A percentile compares a stretch with the other conserved stretches of the same genome.
Conservation (phyloP, 1,140 invertebrate species). For the Vanessa atalanta region DNA sequence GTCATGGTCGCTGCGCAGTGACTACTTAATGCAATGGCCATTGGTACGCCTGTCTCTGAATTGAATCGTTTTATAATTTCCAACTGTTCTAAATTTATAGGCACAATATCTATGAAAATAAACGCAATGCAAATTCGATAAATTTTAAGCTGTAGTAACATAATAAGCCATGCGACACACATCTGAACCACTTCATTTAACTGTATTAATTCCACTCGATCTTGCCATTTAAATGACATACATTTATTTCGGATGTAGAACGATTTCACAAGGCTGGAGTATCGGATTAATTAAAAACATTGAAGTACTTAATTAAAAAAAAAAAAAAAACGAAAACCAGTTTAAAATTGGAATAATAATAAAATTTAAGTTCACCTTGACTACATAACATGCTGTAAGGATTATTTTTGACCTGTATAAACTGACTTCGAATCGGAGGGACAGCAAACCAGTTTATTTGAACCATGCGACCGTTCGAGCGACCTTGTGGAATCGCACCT, state of each 20-base stretch:
- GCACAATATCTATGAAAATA: too few relatives aligned
- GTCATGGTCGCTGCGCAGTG: too few relatives aligned
- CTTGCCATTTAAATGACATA: too few relatives aligned
- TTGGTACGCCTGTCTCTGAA: too few relatives aligned
- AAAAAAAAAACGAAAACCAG: not conserved
- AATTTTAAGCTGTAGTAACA: too few relatives aligned
- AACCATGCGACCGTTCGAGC: conserved; percentile 12
- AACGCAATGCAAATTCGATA: too few relatives aligned
- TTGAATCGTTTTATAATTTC: too few relatives aligned
- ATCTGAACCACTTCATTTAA: too few relatives aligned
- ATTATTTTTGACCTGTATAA: conserved; percentile 26
- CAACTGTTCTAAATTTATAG: too few relatives aligned
- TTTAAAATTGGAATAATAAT: conserved; percentile 11
- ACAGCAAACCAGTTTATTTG: conserved; percentile 30
- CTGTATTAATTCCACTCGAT: too few relatives aligned
- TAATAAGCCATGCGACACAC: too few relatives aligned
- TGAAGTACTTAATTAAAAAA: not conserved
- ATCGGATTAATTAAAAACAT: not conserved
- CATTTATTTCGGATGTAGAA: not conserved
- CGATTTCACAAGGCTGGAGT: conserved; percentile 11
- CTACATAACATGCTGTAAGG: conserved; percentile 19
- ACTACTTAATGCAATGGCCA: too few relatives aligned
- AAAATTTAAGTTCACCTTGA: conserved; percentile 18
- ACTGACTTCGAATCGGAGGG: conserved; percentile 13
- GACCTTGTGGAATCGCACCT: conserved; percentile 32